Evolutionary conservation across 2,888 invertebrate genomes (phyloP).

Genomic region (Clepsis dumicolana): DNA sequence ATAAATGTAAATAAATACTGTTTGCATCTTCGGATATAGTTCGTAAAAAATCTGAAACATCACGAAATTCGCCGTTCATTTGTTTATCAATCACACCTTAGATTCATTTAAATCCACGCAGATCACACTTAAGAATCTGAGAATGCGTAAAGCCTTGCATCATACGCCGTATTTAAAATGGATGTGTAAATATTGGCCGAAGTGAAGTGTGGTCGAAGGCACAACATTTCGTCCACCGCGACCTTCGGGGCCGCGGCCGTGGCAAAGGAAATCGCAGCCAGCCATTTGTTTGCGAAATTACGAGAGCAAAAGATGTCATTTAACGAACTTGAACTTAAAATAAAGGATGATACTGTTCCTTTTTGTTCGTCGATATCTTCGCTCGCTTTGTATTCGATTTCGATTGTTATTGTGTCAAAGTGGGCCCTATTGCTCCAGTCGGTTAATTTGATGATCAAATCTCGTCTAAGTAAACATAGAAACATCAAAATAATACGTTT

Average conservation of each 20-base stretch:
- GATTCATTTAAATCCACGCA: background rate
- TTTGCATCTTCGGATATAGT: too few species aligned
- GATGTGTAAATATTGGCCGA: constrained; percentile 23
- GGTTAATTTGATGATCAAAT: too few species aligned
- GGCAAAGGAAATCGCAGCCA: constrained; percentile 2
- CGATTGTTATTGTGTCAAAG: too few species aligned
- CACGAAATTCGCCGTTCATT: background rate
- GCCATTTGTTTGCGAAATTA: background rate
- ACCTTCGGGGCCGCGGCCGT: constrained; percentile 6
- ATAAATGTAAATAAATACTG: too few species aligned
- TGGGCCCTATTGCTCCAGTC: too few species aligned
- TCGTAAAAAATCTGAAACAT: too few species aligned
- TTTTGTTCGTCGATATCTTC: too few species aligned
- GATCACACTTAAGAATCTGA: background rate
- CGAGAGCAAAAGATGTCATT: background rate
- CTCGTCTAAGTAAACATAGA: too few species aligned
- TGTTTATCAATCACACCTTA: background rate
- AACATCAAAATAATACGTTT: too few species aligned
- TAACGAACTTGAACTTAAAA: too few species aligned
- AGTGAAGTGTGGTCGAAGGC: background rate
- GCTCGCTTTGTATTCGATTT: too few species aligned
- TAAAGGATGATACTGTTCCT: too few species aligned
- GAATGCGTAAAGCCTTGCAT: constrained; percentile 8
- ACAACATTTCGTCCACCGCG: background rate
- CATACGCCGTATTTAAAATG: constrained; percentile 17